Conservation (phyloP, 2,888 invertebrate species). For the Aleiodes leptofemur region DNA sequence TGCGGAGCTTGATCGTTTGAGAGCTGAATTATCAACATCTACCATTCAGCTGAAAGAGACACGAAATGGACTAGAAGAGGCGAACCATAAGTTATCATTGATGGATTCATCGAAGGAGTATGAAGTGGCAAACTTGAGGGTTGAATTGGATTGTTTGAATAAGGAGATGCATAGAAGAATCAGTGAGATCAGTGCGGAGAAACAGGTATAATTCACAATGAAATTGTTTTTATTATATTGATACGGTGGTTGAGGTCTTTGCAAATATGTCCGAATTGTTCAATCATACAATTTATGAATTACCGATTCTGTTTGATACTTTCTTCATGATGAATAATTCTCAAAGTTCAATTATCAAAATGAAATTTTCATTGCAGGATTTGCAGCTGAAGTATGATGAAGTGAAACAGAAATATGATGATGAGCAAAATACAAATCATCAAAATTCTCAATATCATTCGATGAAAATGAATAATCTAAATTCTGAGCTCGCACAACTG, state of each 20-base stretch:
- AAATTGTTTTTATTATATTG: neutral
- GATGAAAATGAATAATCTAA: too few species aligned
- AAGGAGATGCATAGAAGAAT: neutral
- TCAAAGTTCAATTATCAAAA: neutral
- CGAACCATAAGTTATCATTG: neutral
- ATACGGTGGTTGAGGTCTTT: too few species aligned
- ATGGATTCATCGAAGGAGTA: conserved; percentile 2
- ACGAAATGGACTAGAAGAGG: neutral
- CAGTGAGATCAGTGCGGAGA: neutral
- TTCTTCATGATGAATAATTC: too few species aligned
- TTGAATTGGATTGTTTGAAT: conserved; percentile 1
- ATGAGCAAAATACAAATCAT: neutral
- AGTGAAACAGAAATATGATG: neutral
- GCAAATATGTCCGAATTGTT: too few species aligned
- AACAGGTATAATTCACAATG: neutral
- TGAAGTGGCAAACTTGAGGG: neutral
- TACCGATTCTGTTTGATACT: too few species aligned
- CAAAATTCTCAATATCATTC: too few species aligned
- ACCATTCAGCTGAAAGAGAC: neutral
- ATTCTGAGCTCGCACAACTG: too few species aligned
- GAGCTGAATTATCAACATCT: neutral
- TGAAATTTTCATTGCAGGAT: neutral
- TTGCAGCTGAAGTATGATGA: neutral
- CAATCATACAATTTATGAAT: too few species aligned
- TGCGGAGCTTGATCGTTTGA: neutral